Conservation (phyloP, 2,888 invertebrate species). For the Octonoba sinensis region DNA sequence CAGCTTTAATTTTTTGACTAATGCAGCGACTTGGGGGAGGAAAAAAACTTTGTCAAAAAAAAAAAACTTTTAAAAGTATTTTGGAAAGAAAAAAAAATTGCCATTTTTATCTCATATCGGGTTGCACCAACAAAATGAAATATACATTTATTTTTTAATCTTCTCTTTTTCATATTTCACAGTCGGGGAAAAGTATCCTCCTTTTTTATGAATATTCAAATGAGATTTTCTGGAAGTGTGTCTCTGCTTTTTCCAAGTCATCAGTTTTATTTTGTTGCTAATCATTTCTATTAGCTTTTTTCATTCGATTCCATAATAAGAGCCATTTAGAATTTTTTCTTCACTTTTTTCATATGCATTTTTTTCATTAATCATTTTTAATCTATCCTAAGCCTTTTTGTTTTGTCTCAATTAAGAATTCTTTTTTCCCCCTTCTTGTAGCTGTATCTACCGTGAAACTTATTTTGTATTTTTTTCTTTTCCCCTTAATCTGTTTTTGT, state of each 20-base stretch:
- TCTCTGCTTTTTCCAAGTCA: conserved; percentile 43
- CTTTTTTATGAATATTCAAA: conserved; percentile 60
- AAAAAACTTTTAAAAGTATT: conserved; percentile 30
- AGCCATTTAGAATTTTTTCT: conserved; percentile 50
- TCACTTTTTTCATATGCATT: conserved; percentile 23
- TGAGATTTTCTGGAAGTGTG: conserved; percentile 40
- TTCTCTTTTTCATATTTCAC: conserved; percentile 13
- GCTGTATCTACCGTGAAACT: conserved; percentile 2
- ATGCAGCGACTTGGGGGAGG: not conserved
- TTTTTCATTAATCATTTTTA: conserved; percentile 63
- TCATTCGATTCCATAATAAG: conserved; percentile 52
- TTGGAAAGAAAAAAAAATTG: not conserved
- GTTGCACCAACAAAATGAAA: conserved; percentile 46
- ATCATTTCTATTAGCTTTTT: conserved; percentile 60
- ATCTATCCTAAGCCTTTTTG: conserved; percentile 62
- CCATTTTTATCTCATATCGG: conserved; percentile 11
- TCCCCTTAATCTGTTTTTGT: conserved; percentile 30
- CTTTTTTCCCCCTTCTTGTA: conserved; percentile 19
- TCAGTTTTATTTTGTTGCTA: conserved; percentile 61
- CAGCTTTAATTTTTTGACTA: too few relatives aligned
- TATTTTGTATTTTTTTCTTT: conserved; percentile 11
- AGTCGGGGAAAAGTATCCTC: conserved; percentile 34
- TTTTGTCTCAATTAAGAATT: conserved; percentile 55
- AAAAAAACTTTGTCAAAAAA: conserved; percentile 5
- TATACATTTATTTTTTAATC: conserved; percentile 19